These are phyloP conservation scores for Chloroclysta siterata DNA, from an alignment of 2,888 invertebrate genomes.

Conservation along the genomic window DNA sequence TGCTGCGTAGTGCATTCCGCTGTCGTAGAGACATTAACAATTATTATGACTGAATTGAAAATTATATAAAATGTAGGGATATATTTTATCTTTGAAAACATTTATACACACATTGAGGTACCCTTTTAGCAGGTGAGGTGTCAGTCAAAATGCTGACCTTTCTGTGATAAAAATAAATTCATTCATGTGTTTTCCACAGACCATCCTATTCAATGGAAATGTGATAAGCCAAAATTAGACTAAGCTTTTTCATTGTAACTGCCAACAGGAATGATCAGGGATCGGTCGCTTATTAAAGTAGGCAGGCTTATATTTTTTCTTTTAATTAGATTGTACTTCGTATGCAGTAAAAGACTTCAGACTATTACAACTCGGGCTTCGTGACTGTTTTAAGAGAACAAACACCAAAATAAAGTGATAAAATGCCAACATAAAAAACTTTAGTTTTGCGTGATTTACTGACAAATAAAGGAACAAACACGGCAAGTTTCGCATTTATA, in stretches of 20 bases:
- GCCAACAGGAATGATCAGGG: not conserved
- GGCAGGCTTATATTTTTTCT: too few species aligned
- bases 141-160: slow-evolving; percentile 40
- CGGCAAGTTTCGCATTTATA: slow-evolving; percentile 59
- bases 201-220: slow-evolving; percentile 15
- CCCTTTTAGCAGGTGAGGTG: slow-evolving; percentile 45
- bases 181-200: slow-evolving; percentile 18
- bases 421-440: slow-evolving; percentile 38
- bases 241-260: slow-evolving; percentile 8
- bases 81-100: slow-evolving; percentile 15
- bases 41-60: slow-evolving; percentile 4
- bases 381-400: slow-evolving; percentile 22
- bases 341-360: not conserved
- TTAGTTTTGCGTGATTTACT: slow-evolving; percentile 58
- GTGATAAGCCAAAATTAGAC: slow-evolving; percentile 16
- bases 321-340: not conserved
- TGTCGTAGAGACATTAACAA: slow-evolving; percentile 9
- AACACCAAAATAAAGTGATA: slow-evolving; percentile 35
- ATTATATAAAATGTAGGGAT: slow-evolving; percentile 9
- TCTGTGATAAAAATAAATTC: slow-evolving; percentile 29
- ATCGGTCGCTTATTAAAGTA: slow-evolving; percentile 3
- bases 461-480: slow-evolving; percentile 55
- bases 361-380: slow-evolving; percentile 7
- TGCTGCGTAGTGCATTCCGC: not conserved
- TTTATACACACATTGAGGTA: slow-evolving; percentile 34